Base-by-base conservation (phyloP, 2,888 invertebrate species). In the Lutraria lutraria region DNA sequence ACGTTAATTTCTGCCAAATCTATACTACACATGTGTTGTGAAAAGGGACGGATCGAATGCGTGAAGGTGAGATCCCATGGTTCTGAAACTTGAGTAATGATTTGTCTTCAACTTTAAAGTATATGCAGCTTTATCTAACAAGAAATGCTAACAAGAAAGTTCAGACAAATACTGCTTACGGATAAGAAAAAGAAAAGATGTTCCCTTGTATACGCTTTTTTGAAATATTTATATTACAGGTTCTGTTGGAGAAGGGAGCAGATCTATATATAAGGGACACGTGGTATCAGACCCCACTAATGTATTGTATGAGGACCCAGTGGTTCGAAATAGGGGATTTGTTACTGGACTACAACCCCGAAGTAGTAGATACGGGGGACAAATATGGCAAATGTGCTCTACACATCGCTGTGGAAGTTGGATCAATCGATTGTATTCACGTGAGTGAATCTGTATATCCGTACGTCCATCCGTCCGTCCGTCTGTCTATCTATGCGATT, bases 201-300 rank as follows among this genome's bases (percentile, higher is more conserved):
- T 43, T 43, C 8, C 43, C 43, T 43, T 43, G 43, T 43, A 8
- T 43, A 43, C 8, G 43, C 2, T 43, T 43, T n/a, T 43, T 8
- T 43, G 43, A 43, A 4, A 43, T 43, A 34, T 31, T 31, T 34
- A 13, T 25, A 56, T 54, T 54, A 43, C 87, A 92, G 92, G 81
- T 93, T 2, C 85, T 96, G 29, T 85, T 95, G 13, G 93, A 95
- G 13, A 90, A 91, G 31, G 95, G 95, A 19, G 95, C 95, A 16
- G 86, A 92, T 76, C 88, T 94, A 15, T 86, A 88, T 15, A 92
- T 94, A 8, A 91, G 93, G 15, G 96, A 96, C 92, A 93, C 94
- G n/a, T 96, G 96, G 96, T 94, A 95, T 52, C 95, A 95, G 89
- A 95, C 96, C 0, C 96, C 96, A 0, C 91, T 96, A 29, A 94